Conservation (phyloP, 2,888 invertebrate genomes). For the Ichneumoninae sp. region DNA sequence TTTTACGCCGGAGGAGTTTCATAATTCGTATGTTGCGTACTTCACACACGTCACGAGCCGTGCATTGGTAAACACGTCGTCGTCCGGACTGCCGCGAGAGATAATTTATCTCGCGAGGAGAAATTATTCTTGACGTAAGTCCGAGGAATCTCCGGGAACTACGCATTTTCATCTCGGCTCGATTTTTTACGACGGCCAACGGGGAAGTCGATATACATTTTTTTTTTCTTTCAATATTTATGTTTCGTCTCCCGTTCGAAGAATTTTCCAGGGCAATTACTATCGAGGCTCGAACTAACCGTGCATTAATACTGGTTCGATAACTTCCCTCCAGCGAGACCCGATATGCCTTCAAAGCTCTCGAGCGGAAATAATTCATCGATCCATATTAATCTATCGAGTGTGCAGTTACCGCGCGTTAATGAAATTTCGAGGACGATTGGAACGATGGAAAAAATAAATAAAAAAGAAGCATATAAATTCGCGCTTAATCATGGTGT, state of each 20-base stretch:
- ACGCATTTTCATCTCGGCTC: slow-evolving; percentile 7
- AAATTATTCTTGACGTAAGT: slow-evolving; percentile 14
- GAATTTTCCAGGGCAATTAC: too few relatives aligned
- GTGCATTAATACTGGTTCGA: too few relatives aligned
- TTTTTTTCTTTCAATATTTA: background rate
- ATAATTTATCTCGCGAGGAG: slow-evolving; percentile 5
- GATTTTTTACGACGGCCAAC: background rate
- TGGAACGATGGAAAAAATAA: background rate
- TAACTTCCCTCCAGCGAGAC: too few relatives aligned
- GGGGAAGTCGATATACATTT: background rate
- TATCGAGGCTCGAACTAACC: too few relatives aligned
- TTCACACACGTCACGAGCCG: background rate
- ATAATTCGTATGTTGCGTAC: background rate
- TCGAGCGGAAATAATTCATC: background rate
- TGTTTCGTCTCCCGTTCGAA: too few relatives aligned
- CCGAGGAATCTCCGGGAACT: slow-evolving; percentile 12
- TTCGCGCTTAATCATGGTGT: too few relatives aligned
- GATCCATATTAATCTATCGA: background rate
- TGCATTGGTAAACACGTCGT: slow-evolving; percentile 12
- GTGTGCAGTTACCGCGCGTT: background rate
- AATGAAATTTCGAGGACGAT: background rate
- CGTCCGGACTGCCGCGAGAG: background rate
- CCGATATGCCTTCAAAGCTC: background rate
- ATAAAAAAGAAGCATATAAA: background rate
- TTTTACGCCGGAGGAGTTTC: background rate